Evolutionary conservation across 2,113 vertebrate species (phyloP).

Genomic region (Cyprinodon variegatus): DNA sequence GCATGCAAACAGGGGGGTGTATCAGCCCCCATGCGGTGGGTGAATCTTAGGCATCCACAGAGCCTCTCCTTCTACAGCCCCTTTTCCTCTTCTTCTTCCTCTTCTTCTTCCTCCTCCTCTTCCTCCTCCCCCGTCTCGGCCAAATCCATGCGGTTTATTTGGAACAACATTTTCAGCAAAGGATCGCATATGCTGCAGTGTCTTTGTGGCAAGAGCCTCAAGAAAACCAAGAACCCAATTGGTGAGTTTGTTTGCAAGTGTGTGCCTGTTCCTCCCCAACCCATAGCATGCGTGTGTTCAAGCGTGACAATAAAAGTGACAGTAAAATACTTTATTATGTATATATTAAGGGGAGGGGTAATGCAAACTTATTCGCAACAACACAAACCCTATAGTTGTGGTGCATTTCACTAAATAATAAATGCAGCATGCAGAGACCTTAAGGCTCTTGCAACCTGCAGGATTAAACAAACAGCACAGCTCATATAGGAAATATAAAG

Average conservation of each 20-base stretch:
- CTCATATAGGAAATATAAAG: neutral
- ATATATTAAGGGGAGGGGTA: slow-evolving; percentile 22
- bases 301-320: neutral
- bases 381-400: slow-evolving; percentile 34
- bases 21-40: slow-evolving; percentile 92
- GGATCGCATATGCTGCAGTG: slow-evolving; percentile 99
- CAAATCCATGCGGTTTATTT: slow-evolving; percentile 99
- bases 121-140: slow-evolving; percentile 82
- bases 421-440: slow-evolving; percentile 57
- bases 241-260: slow-evolving; percentile 83
- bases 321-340: slow-evolving; percentile 35
- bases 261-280: neutral
- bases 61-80: slow-evolving; percentile 86
- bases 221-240: slow-evolving; percentile 99
- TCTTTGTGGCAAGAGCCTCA: slow-evolving; percentile 99
- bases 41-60: slow-evolving; percentile 94
- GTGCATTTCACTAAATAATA: slow-evolving; percentile 14
- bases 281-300: too few species aligned
- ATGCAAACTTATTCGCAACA: slow-evolving; percentile 66
- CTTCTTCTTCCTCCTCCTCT: slow-evolving; percentile 31
- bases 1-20: slow-evolving; percentile 97
- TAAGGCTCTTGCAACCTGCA: slow-evolving; percentile 55
- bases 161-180: slow-evolving; percentile 99
- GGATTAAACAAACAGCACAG: neutral
- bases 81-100: slow-evolving; percentile 33